Percentiles rank a stretch among this genome's conserved stretches.
These are phyloP conservation scores for Tetrapedia diversipes DNA, from an alignment of 2,888 invertebrate genomes.

Conservation along the genomic window DNA sequence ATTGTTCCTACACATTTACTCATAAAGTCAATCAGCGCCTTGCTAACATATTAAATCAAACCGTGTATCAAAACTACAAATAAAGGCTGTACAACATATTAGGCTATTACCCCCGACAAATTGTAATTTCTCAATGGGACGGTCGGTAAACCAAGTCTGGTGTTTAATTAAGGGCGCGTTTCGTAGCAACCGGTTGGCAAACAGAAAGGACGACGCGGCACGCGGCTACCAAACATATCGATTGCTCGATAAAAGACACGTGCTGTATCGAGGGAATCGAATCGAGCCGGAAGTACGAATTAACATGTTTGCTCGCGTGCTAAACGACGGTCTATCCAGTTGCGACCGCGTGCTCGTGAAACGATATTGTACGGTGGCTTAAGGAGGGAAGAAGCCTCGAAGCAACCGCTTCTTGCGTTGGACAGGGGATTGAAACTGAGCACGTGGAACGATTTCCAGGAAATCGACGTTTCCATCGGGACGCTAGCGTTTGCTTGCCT, in stretches of 20 bases:
- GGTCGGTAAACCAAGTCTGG: neutral
- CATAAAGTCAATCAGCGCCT: no score
- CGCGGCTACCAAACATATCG: slow-evolving; percentile 34
- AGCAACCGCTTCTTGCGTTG: neutral
- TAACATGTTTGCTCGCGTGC: slow-evolving; percentile 51
- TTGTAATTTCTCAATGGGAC: neutral
- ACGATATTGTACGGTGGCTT: slow-evolving; percentile 7
- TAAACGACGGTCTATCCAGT: neutral
- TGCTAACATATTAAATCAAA: no score
- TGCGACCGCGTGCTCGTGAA: neutral
- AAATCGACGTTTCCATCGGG: no score
- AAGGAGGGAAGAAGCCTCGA: neutral
- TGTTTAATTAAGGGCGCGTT: slow-evolving; percentile 39
- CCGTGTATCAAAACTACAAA: no score
- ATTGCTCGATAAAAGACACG: slow-evolving; percentile 49
- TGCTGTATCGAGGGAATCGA: slow-evolving; percentile 43
- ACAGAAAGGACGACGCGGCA: slow-evolving; percentile 29
- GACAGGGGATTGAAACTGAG: neutral
- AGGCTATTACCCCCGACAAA: no score
- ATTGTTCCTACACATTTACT: no score
- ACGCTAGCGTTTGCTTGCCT: no score
- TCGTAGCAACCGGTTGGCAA: slow-evolving; percentile 59
- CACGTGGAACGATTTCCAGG: no score
- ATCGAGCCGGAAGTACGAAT: slow-evolving; percentile 28
- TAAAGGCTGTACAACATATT: no score